Percentiles rank a stretch among this genome's conserved stretches.
Evolutionary conservation across 2,888 invertebrate genomes (phyloP).

Genomic region (Chaetogeoica ovagalla): DNA sequence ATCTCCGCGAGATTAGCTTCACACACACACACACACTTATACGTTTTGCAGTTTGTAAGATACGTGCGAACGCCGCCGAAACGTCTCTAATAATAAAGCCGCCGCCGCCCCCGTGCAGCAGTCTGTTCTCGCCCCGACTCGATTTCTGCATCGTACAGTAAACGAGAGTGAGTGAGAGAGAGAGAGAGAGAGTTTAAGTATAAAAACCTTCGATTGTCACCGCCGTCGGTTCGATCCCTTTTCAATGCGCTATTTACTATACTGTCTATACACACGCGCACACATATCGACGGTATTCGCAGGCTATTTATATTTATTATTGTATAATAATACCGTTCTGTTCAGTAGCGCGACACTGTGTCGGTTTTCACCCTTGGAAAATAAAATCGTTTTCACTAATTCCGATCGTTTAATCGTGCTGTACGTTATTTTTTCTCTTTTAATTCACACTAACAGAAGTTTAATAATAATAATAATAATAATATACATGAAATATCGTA

Average conservation of each 20-base stretch:
- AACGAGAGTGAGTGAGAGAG: not conserved
- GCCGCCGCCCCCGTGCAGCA: not conserved
- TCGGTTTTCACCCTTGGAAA: no score
- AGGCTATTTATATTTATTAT: not conserved
- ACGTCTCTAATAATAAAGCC: not conserved
- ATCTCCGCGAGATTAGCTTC: slow-evolving; percentile 50
- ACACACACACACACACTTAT: slow-evolving; percentile 4
- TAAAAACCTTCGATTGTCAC: slow-evolving; percentile 23
- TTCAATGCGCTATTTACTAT: slow-evolving; percentile 1
- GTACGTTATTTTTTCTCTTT: no score
- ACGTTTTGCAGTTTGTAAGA: not conserved
- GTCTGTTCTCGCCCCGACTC: not conserved
- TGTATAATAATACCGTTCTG: no score
- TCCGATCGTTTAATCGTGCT: no score
- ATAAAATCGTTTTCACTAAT: no score
- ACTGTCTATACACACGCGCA: not conserved
- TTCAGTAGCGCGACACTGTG: no score
- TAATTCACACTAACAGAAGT: no score
- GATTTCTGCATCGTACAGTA: no score
- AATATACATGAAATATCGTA: no score
- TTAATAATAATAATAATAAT: no score
- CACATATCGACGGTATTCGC: no score
- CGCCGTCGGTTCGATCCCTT: slow-evolving; percentile 26
- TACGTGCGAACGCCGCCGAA: slow-evolving; percentile 29
- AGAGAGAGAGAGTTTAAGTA: slow-evolving; percentile 34